Evolutionary conservation across 2,113 vertebrate genomes (phyloP).

Genomic region (Odontesthes bonariensis): DNA sequence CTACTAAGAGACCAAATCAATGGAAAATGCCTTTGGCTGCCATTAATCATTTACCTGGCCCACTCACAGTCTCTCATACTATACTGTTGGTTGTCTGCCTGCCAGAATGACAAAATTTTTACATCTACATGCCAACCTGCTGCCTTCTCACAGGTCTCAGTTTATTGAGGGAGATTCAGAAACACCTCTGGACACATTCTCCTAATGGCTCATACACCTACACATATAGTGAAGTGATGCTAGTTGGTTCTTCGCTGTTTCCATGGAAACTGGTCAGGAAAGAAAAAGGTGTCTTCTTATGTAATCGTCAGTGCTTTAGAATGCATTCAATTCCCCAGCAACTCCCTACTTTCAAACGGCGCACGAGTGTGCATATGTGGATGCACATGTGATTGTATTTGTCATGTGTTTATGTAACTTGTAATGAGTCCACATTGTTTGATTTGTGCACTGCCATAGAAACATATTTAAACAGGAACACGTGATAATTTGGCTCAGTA

Average conservation of each 20-base stretch:
- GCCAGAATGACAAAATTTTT: slow-evolving; percentile 52
- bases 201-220: slow-evolving; percentile 70
- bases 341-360: slow-evolving; percentile 29
- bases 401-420: slow-evolving; percentile 53
- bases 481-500: slow-evolving; percentile 23
- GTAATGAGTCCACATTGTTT: slow-evolving; percentile 28
- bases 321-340: slow-evolving; percentile 53
- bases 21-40: slow-evolving; percentile 20
- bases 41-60: slow-evolving; percentile 49
- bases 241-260: slow-evolving; percentile 76
- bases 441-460: slow-evolving; percentile 38
- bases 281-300: slow-evolving; percentile 72
- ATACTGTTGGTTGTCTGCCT: slow-evolving; percentile 33
- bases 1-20: slow-evolving; percentile 18
- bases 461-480: slow-evolving; percentile 24
- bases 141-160: slow-evolving; percentile 53
- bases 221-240: slow-evolving; percentile 63
- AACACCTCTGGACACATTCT: slow-evolving; percentile 67
- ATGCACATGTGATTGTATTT: slow-evolving; percentile 5
- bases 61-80: slow-evolving; percentile 39
- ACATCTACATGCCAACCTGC: slow-evolving; percentile 44
- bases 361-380: slow-evolving; percentile 9
- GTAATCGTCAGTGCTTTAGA: slow-evolving; percentile 68
- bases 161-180: slow-evolving; percentile 62
- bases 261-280: slow-evolving; percentile 78